Evolutionary conservation across 2,113 vertebrate genomes (phyloP), one percentile per base, ranked within the genome.

Genomic region (Vulpes lagopus): DNA sequence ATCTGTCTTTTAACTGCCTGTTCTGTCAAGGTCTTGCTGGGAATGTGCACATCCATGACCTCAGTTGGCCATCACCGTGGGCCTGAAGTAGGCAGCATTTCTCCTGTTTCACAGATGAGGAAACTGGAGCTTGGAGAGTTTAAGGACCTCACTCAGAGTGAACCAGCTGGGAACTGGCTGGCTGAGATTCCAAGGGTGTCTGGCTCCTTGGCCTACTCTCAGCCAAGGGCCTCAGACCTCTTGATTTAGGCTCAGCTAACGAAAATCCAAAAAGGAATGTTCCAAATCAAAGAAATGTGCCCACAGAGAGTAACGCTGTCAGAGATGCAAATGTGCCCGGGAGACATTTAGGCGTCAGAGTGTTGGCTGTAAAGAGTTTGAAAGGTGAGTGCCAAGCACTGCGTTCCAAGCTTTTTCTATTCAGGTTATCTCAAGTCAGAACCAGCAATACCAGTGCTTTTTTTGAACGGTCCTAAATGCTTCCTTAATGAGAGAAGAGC

Each of bases 381-480:
- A 85, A 94, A 92, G 78, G 43, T 96, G 38, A 67, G 15, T 1
- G 16, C 55, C 82, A 89, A 96, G 23, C 14, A 32, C 64, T 60
- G 32, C 25, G 78, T 82, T 38, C 62, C 38, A 22, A 73, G 71
- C 57, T 92, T 94, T 82, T 80, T 16, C 82, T 62, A 76, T 80
- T 81, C 71, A 80, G 89, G 62, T 90, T 90, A 96, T 93, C 89
- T 85, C 60, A 84, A 89, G 53, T 96, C 81, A 96, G 87, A 96
- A 79, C 69, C 55, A 84, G 69, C 35, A 91, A 67, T n/a, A 82
- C 43, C 11, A n/a, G 25, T 51, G 49, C 76, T 83, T 78, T 91
- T 91, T 82, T 89, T 43, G 73, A 95, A 93, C 65, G 30, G 64
- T 81, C 8, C 14, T 27, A 20, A 38, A 43, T 79, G 2, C 67